Conservation (phyloP, 2,797 vertebrate species). For the Enteromius viviparus region DNA sequence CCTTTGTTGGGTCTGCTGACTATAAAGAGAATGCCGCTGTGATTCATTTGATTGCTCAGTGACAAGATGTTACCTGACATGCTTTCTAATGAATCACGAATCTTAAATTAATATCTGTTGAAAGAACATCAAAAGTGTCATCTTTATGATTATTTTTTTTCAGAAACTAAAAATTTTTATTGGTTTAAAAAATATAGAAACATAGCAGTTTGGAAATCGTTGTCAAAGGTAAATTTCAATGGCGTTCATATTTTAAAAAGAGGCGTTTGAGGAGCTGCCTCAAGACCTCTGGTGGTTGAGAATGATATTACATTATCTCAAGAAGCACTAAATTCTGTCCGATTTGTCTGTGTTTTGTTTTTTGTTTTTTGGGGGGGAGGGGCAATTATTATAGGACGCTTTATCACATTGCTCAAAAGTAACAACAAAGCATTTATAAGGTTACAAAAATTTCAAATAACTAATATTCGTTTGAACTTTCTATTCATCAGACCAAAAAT, state of each 20-base stretch:
- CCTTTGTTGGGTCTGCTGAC: conserved; percentile 31
- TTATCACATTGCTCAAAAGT: background rate
- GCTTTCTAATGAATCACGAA: conserved; percentile 7
- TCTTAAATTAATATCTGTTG: background rate
- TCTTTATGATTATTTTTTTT: background rate
- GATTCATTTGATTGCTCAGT: background rate
- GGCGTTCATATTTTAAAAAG: background rate
- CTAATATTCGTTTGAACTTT: background rate
- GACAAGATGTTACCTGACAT: background rate
- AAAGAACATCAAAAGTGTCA: background rate
- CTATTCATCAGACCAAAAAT: background rate
- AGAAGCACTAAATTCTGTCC: background rate
- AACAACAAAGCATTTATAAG: background rate
- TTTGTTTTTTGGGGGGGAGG: too few relatives aligned
- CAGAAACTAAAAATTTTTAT: background rate
- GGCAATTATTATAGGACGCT: background rate
- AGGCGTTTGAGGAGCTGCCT: background rate
- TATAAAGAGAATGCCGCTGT: conserved; percentile 10
- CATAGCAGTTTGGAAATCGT: background rate
- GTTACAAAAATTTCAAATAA: background rate
- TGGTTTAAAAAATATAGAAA: background rate
- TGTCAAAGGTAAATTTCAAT: background rate
- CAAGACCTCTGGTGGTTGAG: conserved; percentile 47
- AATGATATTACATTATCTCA: conserved; percentile 18
- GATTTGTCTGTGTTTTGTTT: too few relatives aligned